A percentile compares a stretch with the other conserved stretches of the same genome.
Evolutionary conservation across 2,888 invertebrate species (phyloP).

Genomic region (Atherix ibis): DNA sequence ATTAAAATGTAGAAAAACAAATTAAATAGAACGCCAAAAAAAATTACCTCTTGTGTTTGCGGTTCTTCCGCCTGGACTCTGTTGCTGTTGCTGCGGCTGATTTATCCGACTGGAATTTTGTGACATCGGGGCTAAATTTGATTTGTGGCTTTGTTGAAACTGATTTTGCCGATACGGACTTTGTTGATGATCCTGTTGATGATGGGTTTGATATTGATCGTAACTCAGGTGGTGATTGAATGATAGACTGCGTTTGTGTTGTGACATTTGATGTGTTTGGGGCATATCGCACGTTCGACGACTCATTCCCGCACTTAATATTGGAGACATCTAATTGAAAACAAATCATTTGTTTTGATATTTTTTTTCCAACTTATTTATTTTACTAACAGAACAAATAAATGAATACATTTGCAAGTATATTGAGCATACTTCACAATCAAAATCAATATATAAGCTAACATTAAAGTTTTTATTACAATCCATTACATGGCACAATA

Average conservation of each 20-base stretch:
- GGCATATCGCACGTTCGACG: slow-evolving; percentile 37
- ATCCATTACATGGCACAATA: too few species aligned
- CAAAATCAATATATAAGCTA: too few species aligned
- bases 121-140: slow-evolving; percentile 34
- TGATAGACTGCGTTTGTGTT: slow-evolving; percentile 52
- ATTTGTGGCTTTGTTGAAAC: slow-evolving; percentile 36
- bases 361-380: too few species aligned
- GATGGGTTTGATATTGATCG: slow-evolving; percentile 40
- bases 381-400: too few species aligned
- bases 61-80: slow-evolving; percentile 38
- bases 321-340: slow-evolving; percentile 44
- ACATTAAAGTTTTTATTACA: too few species aligned
- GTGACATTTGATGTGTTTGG: slow-evolving; percentile 37
- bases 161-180: slow-evolving; percentile 40
- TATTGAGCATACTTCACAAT: too few species aligned
- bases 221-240: slow-evolving; percentile 55
- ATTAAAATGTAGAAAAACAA: neutral
- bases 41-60: slow-evolving; percentile 42
- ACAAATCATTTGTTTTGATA: too few species aligned
- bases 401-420: too few species aligned
- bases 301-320: slow-evolving; percentile 26
- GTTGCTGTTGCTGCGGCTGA: slow-evolving; percentile 29
- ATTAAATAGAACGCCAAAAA: too few species aligned
- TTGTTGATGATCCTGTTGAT: slow-evolving; percentile 40
- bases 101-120: slow-evolving; percentile 44